Percentiles rank a stretch among this genome's conserved stretches.
phyloP scores from a whole-genome alignment of 2,888 invertebrate genomes.

The Noctua janthina region DNA sequence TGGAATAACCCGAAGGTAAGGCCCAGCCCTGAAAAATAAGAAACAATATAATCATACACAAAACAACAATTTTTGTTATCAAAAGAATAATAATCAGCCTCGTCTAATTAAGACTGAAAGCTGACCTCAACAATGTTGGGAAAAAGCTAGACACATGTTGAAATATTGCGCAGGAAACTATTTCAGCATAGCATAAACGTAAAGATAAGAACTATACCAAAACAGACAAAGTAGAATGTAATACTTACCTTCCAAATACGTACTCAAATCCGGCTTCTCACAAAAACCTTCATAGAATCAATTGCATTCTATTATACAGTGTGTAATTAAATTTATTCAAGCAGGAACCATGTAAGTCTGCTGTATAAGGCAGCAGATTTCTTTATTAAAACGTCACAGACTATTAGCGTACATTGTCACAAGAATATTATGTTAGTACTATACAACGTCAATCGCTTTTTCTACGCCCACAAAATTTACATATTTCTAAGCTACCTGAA shows the following conservation, averaged over 20 bases:
- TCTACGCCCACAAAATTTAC: constrained; percentile 56
- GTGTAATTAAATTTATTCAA: constrained; percentile 67
- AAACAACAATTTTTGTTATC: not conserved
- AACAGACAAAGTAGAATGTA: constrained; percentile 32
- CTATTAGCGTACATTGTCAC: constrained; percentile 54
- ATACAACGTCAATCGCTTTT: constrained; percentile 38
- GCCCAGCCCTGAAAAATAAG: constrained; percentile 1
- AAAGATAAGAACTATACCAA: constrained; percentile 29
- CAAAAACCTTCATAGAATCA: constrained; percentile 54
- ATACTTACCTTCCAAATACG: constrained; percentile 24
- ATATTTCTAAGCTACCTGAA: constrained; percentile 53
- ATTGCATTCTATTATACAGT: constrained; percentile 35
- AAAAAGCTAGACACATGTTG: constrained; percentile 34
- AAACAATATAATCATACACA: not conserved
- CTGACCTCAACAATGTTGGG: not conserved
- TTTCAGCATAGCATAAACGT: constrained; percentile 27
- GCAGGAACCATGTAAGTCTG: constrained; percentile 69
- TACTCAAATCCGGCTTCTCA: constrained; percentile 47
- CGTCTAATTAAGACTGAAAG: constrained; percentile 24
- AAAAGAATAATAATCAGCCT: constrained; percentile 12
- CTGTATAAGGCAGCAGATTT: constrained; percentile 66
- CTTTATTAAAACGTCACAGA: constrained; percentile 66
- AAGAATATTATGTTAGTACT: constrained; percentile 34
- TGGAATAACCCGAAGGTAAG: not conserved
- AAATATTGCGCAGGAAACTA: constrained; percentile 37